phyloP scores from a whole-genome alignment of 2,113 vertebrate species.

The Corvus cornix region DNA sequence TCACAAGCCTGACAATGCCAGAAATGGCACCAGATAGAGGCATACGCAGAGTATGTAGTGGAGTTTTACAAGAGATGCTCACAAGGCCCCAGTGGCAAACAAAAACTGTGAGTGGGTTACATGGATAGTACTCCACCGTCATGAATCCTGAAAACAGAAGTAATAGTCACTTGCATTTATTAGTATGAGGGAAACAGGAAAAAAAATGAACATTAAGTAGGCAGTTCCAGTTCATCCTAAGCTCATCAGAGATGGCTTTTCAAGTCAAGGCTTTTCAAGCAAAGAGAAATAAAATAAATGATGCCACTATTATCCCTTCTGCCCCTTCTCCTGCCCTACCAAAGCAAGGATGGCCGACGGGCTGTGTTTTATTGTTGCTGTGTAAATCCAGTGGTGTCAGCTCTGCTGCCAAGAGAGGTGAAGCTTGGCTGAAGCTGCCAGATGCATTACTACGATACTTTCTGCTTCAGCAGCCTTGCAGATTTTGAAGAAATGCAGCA shows the following conservation, averaged over 20 bases:
- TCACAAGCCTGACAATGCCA: not conserved
- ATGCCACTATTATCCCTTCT: not conserved
- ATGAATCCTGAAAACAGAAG: not conserved
- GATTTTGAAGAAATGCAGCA: conserved; percentile 1
- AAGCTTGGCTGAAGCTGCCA: not conserved
- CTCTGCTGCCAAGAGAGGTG: not conserved
- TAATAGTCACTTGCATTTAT: not conserved
- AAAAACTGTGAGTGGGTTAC: not conserved
- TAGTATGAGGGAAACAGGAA: not conserved
- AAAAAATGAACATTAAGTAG: not conserved
- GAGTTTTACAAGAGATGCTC: not conserved
- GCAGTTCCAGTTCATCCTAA: not conserved
- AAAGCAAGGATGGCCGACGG: not conserved
- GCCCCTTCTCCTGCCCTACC: not conserved
- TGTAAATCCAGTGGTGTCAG: not conserved
- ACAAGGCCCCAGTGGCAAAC: not conserved
- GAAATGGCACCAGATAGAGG: not conserved
- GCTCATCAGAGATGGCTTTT: not conserved
- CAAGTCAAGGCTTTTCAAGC: no score
- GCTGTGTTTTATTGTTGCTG: not conserved
- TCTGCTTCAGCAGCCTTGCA: not conserved
- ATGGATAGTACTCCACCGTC: not conserved
- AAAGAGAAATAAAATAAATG: not conserved
- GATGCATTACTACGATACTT: not conserved
- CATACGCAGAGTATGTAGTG: not conserved